Conservation (phyloP, 2,797 vertebrate species). For the Anguilla pacifica region DNA sequence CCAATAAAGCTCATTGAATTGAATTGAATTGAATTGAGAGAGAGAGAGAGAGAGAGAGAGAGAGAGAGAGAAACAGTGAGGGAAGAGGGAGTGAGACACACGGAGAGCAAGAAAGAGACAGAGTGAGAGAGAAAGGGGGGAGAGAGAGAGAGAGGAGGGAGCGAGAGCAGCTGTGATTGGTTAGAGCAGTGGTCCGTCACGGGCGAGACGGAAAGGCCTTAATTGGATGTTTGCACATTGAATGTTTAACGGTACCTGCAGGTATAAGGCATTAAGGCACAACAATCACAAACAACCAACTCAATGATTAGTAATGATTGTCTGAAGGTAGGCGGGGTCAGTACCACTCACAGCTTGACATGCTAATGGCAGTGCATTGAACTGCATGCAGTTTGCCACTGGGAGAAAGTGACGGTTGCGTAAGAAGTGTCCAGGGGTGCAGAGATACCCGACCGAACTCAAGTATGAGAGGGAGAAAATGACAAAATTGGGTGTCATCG, state of each 20-base stretch:
- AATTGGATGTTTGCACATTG: slow-evolving; percentile 12
- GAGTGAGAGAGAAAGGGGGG: neutral
- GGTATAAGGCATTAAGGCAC: neutral
- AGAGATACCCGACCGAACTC: neutral
- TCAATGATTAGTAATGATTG: neutral
- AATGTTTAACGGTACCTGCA: slow-evolving; percentile 9
- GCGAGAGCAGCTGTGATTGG: neutral
- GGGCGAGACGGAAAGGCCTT: neutral
- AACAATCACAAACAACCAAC: slow-evolving; percentile 8
- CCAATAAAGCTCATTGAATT: no score
- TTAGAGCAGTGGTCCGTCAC: neutral
- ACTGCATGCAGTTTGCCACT: neutral
- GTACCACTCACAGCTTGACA: neutral
- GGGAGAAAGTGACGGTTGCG: neutral
- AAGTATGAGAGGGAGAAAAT: neutral
- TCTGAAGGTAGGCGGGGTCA: neutral
- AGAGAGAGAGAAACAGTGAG: no score
- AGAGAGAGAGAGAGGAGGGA: no score
- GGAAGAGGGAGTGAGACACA: no score
- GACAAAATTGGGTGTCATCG: neutral
- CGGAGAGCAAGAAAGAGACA: neutral
- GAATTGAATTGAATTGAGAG: neutral
- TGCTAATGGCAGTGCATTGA: neutral
- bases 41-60: neutral
- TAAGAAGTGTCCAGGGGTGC: neutral